Evolutionary conservation across 2,113 vertebrate species (phyloP), one percentile per base, ranked within the genome.

Genomic region (Helogale parvula): DNA sequence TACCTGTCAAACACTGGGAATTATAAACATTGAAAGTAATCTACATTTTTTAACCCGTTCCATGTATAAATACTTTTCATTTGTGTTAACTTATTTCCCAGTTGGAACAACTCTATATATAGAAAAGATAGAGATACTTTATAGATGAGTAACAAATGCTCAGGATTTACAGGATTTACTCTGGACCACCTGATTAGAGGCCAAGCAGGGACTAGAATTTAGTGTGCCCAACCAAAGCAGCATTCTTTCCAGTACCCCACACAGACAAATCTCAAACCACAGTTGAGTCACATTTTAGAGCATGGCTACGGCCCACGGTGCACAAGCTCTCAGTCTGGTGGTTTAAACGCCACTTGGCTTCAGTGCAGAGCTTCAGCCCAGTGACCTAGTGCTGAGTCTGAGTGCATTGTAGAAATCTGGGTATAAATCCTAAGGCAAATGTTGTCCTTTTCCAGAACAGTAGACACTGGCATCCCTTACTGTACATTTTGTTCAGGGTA

Each of bases 231-330:
- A 19, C 41, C 87, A 96, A 87, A 57, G 19, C 17, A 94, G 27
- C 63, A 76, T 88, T 92, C 92, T 83, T 97, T 66, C 47, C 23
- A 95, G 68, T 17, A 71, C 87, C 57, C 86, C 38, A 89, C 45
- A 88, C 35, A 93, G 86, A 82, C 14, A 83, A 57, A 74, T 93
- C 77, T 93, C 69, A 94, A 95, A 93, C 96, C 94, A 91, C 88
- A 84, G 68, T 93, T 95, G 92, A 96, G 90, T 98, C 86, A 95
- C 91, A 87, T 92, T 38, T 60, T 82, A 92, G 66, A 95, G 41
- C 23, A 84, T 50, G 47, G 41, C 71, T 63, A 31, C 33, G 65
- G 29, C 45, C 38, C 16, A 0, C 72, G 25, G 31, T 91, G 31
- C 45, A 41, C 63, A 93, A 65, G 16, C 35, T 77, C 74, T 94